Conservation (phyloP, 2,113 vertebrate species). For the Picathartes gymnocephalus region DNA sequence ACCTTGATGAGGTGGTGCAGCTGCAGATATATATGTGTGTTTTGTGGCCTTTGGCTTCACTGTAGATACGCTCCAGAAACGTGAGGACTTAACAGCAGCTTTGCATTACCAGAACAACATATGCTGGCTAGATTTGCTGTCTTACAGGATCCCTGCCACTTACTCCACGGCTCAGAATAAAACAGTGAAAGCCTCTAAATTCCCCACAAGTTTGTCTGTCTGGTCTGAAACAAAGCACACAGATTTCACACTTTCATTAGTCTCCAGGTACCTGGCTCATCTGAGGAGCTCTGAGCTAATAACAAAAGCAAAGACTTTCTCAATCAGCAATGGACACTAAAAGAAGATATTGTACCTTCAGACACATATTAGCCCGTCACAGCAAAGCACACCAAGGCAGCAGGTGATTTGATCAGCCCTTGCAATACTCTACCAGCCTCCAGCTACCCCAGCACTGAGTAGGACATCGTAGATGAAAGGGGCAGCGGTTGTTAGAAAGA, state of each 20-base stretch:
- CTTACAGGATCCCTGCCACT: background rate
- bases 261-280: background rate
- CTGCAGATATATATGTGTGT: background rate
- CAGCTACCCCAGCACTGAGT: background rate
- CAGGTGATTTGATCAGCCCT: background rate
- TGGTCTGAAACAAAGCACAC: background rate
- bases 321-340: background rate
- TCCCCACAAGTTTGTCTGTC: background rate
- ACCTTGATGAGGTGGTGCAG: background rate
- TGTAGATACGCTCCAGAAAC: background rate
- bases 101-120: background rate
- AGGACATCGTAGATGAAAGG: accelerated
- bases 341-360: background rate
- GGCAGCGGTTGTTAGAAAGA: background rate
- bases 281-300: background rate
- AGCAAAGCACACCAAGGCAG: background rate
- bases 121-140: background rate
- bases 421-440: background rate
- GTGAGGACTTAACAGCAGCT: background rate
- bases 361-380: accelerated
- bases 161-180: background rate
- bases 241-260: background rate
- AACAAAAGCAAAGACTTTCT: accelerated
- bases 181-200: background rate
- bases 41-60: background rate